These are phyloP conservation scores for Plotosus lineatus DNA, from an alignment of 2,113 vertebrate species.

Conservation along the genomic window DNA sequence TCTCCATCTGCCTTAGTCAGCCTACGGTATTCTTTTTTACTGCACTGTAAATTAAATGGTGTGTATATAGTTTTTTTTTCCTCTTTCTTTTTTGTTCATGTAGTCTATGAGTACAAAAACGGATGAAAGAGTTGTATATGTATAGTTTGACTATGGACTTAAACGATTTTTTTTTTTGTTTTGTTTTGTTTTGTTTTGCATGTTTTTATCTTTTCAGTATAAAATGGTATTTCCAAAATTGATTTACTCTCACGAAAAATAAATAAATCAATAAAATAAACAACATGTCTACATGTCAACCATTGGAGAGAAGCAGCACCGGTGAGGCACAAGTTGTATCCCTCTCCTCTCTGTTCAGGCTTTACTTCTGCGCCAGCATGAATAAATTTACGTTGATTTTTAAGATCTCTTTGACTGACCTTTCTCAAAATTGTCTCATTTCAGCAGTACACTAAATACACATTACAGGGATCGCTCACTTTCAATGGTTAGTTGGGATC, in stretches of 20 bases:
- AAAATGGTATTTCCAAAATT: constrained; percentile 84
- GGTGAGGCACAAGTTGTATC: constrained; percentile 27
- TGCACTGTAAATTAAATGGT: constrained; percentile 88
- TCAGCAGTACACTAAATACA: not conserved
- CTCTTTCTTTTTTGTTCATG: constrained; percentile 71
- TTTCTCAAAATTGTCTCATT: not conserved
- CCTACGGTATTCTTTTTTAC: constrained; percentile 65
- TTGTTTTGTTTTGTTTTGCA: too few relatives aligned
- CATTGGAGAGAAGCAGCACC: constrained; percentile 71
- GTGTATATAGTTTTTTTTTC: constrained; percentile 88
- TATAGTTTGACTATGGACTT: constrained; percentile 98
- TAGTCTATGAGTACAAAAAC: constrained; percentile 89
- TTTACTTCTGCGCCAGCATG: not conserved
- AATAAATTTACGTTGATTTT: not conserved
- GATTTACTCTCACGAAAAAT: constrained; percentile 70
- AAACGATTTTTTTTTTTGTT: constrained; percentile 76
- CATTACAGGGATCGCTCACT: not conserved
- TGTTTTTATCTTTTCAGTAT: constrained; percentile 97
- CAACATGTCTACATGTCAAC: constrained; percentile 62
- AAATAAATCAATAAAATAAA: too few relatives aligned
- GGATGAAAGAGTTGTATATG: constrained; percentile 88
- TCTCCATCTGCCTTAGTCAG: constrained; percentile 80
- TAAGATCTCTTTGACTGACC: not conserved
- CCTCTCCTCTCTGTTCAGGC: not conserved
- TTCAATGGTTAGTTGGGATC: too few relatives aligned